These are phyloP conservation scores for Poecilia velifera DNA, from an alignment of 2,797 vertebrate genomes.

Conservation along the genomic window DNA sequence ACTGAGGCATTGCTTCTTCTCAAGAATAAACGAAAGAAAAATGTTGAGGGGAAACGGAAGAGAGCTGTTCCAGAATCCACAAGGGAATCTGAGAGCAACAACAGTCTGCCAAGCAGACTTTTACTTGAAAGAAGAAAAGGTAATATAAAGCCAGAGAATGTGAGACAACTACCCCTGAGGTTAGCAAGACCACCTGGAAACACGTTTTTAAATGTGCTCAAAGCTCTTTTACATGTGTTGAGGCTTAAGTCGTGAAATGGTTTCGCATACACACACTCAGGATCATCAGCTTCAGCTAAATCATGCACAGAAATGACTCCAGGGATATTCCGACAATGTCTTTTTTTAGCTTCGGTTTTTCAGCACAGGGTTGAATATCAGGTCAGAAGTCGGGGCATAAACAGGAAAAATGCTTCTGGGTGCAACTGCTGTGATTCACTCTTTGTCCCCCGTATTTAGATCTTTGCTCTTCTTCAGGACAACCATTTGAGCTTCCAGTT, in stretches of 20 bases:
- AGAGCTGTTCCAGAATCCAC: slow-evolving; percentile 46
- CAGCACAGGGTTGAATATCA: slow-evolving; percentile 26
- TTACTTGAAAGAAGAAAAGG: slow-evolving; percentile 13
- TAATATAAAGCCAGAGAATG: slow-evolving; percentile 15
- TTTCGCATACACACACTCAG: neutral
- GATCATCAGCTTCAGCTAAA: slow-evolving; percentile 13
- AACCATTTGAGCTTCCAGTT: slow-evolving; percentile 43
- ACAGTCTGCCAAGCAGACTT: slow-evolving; percentile 50
- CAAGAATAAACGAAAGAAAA: slow-evolving; percentile 24
- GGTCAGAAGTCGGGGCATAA: slow-evolving; percentile 45
- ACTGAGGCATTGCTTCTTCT: slow-evolving; percentile 36
- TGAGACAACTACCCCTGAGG: slow-evolving; percentile 5
- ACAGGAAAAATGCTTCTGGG: slow-evolving; percentile 37
- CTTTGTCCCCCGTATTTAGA: slow-evolving; percentile 57
- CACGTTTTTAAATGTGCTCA: slow-evolving; percentile 29
- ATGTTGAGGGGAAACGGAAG: slow-evolving; percentile 21
- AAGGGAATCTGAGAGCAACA: slow-evolving; percentile 54
- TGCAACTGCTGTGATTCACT: slow-evolving; percentile 35
- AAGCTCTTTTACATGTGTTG: slow-evolving; percentile 12
- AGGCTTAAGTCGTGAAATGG: slow-evolving; percentile 8
- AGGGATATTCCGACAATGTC: slow-evolving; percentile 9
- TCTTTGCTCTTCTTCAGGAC: slow-evolving; percentile 43
- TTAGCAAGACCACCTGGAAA: slow-evolving; percentile 15
- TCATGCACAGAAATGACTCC: slow-evolving; percentile 4
- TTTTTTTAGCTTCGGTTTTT: slow-evolving; percentile 5